These are phyloP conservation scores for Cettia cetti DNA, from an alignment of 2,113 vertebrate species.

Conservation along the genomic window DNA sequence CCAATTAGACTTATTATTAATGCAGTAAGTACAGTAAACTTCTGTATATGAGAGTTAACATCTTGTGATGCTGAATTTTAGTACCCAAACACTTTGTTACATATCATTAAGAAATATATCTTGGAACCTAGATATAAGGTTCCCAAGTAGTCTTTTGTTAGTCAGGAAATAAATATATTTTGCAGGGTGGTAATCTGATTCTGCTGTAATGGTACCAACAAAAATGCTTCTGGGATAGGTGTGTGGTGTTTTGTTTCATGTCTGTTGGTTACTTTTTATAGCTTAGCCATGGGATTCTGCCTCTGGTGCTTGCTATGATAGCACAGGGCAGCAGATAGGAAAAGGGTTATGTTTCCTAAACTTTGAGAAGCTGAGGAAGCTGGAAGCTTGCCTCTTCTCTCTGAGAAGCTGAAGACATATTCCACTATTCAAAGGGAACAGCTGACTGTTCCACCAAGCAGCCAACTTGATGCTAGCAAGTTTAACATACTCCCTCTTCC, in stretches of 20 bases:
- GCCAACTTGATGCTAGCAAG: background rate
- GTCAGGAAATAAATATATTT: background rate
- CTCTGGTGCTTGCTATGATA: background rate
- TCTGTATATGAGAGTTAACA: background rate
- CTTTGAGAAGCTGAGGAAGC: background rate
- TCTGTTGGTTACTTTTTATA: background rate
- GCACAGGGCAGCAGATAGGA: background rate
- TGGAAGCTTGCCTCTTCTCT: background rate
- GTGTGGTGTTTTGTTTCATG: background rate
- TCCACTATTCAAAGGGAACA: background rate
- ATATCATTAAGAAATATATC: background rate
- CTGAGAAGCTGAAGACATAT: background rate
- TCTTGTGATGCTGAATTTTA: background rate
- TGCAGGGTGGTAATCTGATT: background rate
- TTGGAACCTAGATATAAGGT: background rate
- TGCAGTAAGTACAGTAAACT: constrained; percentile 81
- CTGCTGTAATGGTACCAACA: background rate
- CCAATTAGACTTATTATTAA: constrained; percentile 90
- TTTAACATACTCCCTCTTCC: background rate
- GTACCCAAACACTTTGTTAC: background rate
- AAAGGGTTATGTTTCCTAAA: background rate
- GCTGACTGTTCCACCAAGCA: background rate
- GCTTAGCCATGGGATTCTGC: background rate
- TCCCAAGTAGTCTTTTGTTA: background rate
- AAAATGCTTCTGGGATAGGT: background rate